Base-by-base conservation (phyloP, 2,797 vertebrate species). In the Brachyrhaphis roseni region DNA sequence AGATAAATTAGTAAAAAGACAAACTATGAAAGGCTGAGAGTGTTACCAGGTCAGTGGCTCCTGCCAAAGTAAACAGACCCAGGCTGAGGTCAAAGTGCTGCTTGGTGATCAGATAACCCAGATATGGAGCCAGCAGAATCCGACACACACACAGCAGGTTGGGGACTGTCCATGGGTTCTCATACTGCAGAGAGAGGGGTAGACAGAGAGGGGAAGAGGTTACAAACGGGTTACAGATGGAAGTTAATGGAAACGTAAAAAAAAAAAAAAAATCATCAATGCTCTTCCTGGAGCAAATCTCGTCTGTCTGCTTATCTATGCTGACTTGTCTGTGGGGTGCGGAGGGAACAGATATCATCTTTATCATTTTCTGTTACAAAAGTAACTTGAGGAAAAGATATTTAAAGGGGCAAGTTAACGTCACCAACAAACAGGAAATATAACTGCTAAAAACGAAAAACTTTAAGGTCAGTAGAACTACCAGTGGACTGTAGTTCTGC, bases 101-200 rank as follows among this genome's bases (percentile, higher is more conserved):
- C 85, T 97, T 95, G 46, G 97, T 95, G 74, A 99, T 97, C 92
- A 99, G 95, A 72, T 98, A 96, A 80, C 97, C 98, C 75, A 99
- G 90, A 81, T 98, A 95, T 0, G 98, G 98, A 23, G 98, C 96
- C 91, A 99, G 90, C 36, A 96, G 90, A 80, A 99, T 99, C 78
- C 98, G 96, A 12, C 96, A 96, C 94, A 99, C 93, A 31, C 98
- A 99, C 88, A 99, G 89, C 78, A 98, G 92, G 82, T 99, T 99
- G 36, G 98, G 98, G 89, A 99, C 94, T 0, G 98, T 99, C 98
- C 98, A 99, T 0, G 98, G 98, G 90, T 99, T 99, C 93, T 99
- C 98, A 90, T 99, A 98, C 98, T 99, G 84, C 39, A 86, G 0
- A 83, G 84, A 78, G 76, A 75, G 4, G 0, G 55, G 2, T 28